Base-by-base conservation (phyloP, 2,113 vertebrate species). In the Microcebus tavaratra region DNA sequence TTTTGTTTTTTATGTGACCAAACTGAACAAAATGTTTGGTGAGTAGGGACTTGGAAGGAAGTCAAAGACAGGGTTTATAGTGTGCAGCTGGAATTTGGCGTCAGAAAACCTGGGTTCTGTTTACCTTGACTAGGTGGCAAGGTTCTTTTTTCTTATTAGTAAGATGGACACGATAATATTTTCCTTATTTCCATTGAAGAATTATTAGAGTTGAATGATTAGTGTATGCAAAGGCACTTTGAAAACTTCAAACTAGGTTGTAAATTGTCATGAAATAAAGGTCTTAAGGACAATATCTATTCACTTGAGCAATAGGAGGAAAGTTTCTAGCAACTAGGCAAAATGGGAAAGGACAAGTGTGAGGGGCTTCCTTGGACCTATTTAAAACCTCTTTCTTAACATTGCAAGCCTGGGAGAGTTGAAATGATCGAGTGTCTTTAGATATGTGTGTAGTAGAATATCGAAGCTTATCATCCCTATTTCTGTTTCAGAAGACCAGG, bases 401-500 rank as follows among this genome's bases (percentile, higher is more conserved):
- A 39, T 2, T 63, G 20, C n/a, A 91, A 34, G n/a, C n/a, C 18
- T 67, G 67, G n/a, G 65, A 88, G 59, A 90, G 73, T 29, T 83
- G 42, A 84, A 76, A 72, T 88, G 72, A 78, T 68, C 31, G n/a
- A 45, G 10, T 50, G 29, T 72, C 36, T 53, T 76, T 45, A 72
- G 65, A 29, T 91, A 36, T 17, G 13, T 9, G 2, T 80, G 2
- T 76, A n/a, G 36, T 45, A 73, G 55, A 88, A 87, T 48, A 14
- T 61, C 57, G 94, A 39, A 67, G 27, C 1, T 36, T 29, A 13
- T 34, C 61, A 7, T 81, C 93, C 9, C 48, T 55, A 67, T 0
- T 94, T 98, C 79, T 91, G 2, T 98, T 98, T 96, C 94, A 99
- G 99, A 99, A 98, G 98, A 98, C 2, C 94, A 98, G 0, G 99